Percentiles rank a stretch among this genome's conserved stretches.
Evolutionary conservation across 2,797 vertebrate genomes (phyloP).

Genomic region (Echiichthys vipera): DNA sequence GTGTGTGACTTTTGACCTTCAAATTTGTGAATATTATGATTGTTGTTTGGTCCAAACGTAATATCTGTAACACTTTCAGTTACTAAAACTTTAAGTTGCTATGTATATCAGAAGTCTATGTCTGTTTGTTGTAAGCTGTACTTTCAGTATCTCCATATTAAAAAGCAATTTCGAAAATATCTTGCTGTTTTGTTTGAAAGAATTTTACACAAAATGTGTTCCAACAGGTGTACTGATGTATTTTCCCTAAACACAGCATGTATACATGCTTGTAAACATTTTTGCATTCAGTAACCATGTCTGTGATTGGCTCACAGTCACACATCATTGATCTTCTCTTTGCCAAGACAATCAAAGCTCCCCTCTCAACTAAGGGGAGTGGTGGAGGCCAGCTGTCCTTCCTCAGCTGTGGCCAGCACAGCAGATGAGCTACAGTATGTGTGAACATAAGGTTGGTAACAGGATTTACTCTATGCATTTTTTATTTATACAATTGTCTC

Average conservation of each 20-base stretch:
- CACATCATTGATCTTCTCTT: constrained; percentile 51
- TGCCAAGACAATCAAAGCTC: constrained; percentile 52
- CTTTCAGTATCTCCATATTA: constrained; percentile 78
- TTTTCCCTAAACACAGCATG: background rate
- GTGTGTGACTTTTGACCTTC: constrained; percentile 64
- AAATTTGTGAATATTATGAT: constrained; percentile 75
- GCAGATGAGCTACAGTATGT: constrained; percentile 19
- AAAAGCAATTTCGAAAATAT: constrained; percentile 60
- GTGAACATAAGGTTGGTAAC: background rate
- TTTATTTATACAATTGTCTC: background rate
- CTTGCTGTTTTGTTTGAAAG: background rate
- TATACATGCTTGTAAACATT: background rate
- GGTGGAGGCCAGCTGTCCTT: constrained; percentile 57
- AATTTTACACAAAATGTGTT: background rate
- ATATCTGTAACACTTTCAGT: constrained; percentile 74
- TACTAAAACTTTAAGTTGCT: constrained; percentile 68
- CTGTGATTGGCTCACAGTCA: constrained; percentile 5
- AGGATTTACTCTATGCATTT: background rate
- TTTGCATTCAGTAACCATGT: background rate
- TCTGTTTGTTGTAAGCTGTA: constrained; percentile 79
- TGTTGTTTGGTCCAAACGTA: constrained; percentile 77
- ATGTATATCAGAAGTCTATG: constrained; percentile 68
- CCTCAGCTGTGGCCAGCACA: constrained; percentile 47
- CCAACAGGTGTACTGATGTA: background rate
- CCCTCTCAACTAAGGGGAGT: constrained; percentile 32